Base-by-base conservation (phyloP, 2,888 invertebrate species). In the Cephus runcator region DNA sequence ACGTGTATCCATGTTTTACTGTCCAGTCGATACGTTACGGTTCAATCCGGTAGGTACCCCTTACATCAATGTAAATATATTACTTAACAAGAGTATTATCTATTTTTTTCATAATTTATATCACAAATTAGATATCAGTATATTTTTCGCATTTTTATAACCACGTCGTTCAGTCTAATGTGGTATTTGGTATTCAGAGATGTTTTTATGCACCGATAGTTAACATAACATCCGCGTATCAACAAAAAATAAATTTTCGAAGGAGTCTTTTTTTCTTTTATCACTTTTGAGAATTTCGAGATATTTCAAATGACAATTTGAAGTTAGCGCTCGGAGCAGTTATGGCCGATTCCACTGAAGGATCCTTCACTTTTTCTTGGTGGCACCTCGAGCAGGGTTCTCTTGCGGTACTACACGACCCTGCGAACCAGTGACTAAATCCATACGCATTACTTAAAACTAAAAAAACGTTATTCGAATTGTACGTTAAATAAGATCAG, bases 21-120 rank as follows among this genome's bases (percentile, higher is more conserved):
- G 71, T 31, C 71, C 71, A 34, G 34, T 71, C 71, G 71, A 71
- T 33, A 33, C 71, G 71, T 71, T 71, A 71, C 71, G 71, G 71
- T 33, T 71, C 71, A 71, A 71, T 71, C 71, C 71, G 71, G 71
- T 71, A 71, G 71, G 71, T 71, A 33, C 31, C 23, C 31, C 71
- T 56, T 56, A 56, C 23, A 56, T 56, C 23, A 56, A 56, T 56
- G 23, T 56, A 34, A 34, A 34, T 34, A 56, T 23, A 23, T 56
- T 56, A 56, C 23, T 56, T 56, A 56, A 23, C 56, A 56, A 56
- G 56, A 56, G 23, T 56, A 56, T 56, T 23, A 23, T 56, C 6
- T 2, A 23, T 9, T 23, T 56, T 23, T 56, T 56, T 23, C 23
- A 56, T 23, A 6, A 23, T 56, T 56, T 23, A 56, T 56, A 23